Conservation (phyloP, 2,888 invertebrate genomes). For the Mesochorus sp. region DNA sequence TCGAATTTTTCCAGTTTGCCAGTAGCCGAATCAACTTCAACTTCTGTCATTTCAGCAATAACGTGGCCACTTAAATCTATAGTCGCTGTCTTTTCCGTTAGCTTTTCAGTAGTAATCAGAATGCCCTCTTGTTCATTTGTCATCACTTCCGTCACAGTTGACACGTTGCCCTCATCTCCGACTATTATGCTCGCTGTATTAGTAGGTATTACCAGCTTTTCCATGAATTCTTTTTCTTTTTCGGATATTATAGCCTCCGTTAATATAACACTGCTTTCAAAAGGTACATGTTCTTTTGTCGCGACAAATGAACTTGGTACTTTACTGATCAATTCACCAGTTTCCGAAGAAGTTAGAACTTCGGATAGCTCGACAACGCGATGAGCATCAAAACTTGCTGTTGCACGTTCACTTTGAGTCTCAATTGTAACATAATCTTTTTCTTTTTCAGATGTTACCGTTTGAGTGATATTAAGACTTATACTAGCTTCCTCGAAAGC, state of each 20-base stretch:
- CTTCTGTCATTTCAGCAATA: slow-evolving; percentile 84
- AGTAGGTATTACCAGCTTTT: slow-evolving; percentile 69
- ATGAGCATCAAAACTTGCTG: slow-evolving; percentile 81
- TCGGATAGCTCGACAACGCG: slow-evolving; percentile 85
- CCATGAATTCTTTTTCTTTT: slow-evolving; percentile 83
- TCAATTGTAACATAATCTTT: slow-evolving; percentile 73
- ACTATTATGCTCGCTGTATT: slow-evolving; percentile 76
- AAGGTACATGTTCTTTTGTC: slow-evolving; percentile 82
- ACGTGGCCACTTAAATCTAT: slow-evolving; percentile 82
- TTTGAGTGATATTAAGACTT: slow-evolving; percentile 84
- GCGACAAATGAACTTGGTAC: slow-evolving; percentile 79
- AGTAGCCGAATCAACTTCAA: slow-evolving; percentile 81
- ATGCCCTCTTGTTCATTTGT: slow-evolving; percentile 84
- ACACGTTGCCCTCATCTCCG: slow-evolving; percentile 80
- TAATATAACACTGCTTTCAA: slow-evolving; percentile 84
- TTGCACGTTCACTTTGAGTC: slow-evolving; percentile 77
- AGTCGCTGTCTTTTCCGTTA: slow-evolving; percentile 81
- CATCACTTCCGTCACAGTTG: slow-evolving; percentile 84
- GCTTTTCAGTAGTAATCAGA: slow-evolving; percentile 79
- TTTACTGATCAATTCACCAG: slow-evolving; percentile 81
- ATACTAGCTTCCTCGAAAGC: slow-evolving; percentile 80
- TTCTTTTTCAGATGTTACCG: slow-evolving; percentile 82
- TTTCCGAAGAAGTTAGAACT: slow-evolving; percentile 83
- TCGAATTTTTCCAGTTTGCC: slow-evolving; percentile 73
- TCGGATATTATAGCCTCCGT: slow-evolving; percentile 85